phyloP scores from a whole-genome alignment of 2,888 invertebrate species.

The Carcina quercana region DNA sequence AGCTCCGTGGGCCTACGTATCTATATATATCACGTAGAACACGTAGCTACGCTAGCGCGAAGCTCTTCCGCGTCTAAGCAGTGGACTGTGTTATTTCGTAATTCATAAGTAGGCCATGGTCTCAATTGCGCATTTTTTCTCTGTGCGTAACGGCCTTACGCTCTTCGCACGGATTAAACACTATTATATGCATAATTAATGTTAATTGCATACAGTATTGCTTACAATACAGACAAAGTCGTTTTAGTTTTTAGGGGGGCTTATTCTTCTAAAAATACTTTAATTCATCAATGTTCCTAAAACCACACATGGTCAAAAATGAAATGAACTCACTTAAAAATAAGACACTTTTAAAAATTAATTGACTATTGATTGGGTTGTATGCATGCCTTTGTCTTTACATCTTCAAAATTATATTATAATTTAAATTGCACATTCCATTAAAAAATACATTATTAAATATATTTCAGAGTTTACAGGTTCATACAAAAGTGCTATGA shows the following conservation, averaged over 20 bases:
- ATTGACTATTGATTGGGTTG: too few relatives aligned
- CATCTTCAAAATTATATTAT: too few relatives aligned
- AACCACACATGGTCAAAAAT: too few relatives aligned
- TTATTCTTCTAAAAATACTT: too few relatives aligned
- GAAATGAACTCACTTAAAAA: too few relatives aligned
- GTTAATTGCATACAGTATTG: conserved; percentile 15
- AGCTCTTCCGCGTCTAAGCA: conserved; percentile 57
- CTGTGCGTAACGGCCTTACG: conserved; percentile 35
- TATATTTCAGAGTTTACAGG: neutral
- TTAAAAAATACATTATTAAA: neutral
- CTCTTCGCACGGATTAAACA: conserved; percentile 21
- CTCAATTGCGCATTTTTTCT: conserved; percentile 59
- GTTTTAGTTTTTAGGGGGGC: too few relatives aligned
- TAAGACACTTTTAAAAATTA: too few relatives aligned
- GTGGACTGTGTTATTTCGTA: conserved; percentile 64
- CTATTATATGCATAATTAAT: conserved; percentile 20
- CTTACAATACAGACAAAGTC: too few relatives aligned
- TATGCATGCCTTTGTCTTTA: too few relatives aligned
- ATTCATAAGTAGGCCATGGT: conserved; percentile 67
- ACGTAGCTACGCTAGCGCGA: conserved; percentile 37
- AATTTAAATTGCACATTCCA: too few relatives aligned
- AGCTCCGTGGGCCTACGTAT: conserved; percentile 46
- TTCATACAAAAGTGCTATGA: too few relatives aligned
- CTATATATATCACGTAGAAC: conserved; percentile 64
- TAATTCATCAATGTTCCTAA: too few relatives aligned